phyloP scores from a whole-genome alignment of 2,113 vertebrate genomes.

The Chauna torquata region DNA sequence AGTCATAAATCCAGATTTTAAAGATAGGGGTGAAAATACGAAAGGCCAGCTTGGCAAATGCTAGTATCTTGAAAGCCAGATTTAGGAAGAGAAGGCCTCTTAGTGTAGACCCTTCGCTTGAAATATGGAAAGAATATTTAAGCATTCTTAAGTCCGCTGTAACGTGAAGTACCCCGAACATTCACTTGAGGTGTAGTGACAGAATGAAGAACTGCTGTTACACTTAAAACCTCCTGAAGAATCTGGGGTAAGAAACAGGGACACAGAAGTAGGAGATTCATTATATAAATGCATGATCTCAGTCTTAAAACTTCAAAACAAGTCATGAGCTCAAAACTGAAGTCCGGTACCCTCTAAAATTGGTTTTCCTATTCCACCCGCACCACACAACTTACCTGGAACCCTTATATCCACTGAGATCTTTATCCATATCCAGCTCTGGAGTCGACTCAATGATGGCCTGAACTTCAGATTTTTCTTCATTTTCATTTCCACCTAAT shows the following conservation, averaged over 20 bases:
- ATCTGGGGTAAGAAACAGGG: not conserved
- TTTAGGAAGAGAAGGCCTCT: not conserved
- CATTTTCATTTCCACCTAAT: conserved; percentile 81
- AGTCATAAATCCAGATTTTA: not conserved
- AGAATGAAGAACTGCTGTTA: not conserved
- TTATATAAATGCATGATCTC: not conserved
- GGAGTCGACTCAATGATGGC: conserved; percentile 98
- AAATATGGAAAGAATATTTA: not conserved
- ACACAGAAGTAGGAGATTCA: not conserved
- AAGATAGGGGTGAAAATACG: not conserved
- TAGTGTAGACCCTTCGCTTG: not conserved
- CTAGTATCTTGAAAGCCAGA: not conserved
- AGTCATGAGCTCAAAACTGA: not conserved
- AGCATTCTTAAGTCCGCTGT: not conserved
- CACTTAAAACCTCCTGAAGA: not conserved
- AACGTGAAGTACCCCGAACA: not conserved
- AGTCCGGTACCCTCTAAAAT: not conserved
- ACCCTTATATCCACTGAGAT: conserved; percentile 87
- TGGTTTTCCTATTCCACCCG: not conserved
- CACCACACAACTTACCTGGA: conserved; percentile 81
- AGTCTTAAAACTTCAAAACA: not conserved
- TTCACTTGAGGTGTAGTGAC: not conserved
- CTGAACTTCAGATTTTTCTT: conserved; percentile 95
- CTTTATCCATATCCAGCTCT: conserved; percentile 94
- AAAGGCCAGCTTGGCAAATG: not conserved